Evolutionary conservation across 2,113 vertebrate genomes (phyloP), one percentile per base, ranked within the genome.

Genomic region (Grantiella picta): DNA sequence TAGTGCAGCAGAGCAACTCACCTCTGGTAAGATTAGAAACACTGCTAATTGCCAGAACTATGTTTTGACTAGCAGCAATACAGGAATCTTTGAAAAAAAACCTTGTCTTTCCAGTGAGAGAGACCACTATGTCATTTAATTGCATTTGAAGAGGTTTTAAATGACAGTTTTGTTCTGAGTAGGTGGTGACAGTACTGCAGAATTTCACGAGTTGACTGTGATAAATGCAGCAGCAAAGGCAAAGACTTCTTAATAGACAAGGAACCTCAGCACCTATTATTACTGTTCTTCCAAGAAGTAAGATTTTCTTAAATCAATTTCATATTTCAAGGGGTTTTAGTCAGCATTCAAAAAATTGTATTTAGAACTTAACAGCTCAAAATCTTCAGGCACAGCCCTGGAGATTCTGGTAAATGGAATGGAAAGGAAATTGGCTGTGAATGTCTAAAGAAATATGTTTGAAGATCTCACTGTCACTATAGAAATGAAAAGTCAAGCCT

Each of bases 341-440:
- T 57, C n/a, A 95, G 35, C 44, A 56, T 93, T 94, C 27, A 42
- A 70, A 94, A 79, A 90, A 59, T 5, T 28, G 4, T n/a, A 71
- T 77, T 90, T 83, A 85, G 49, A 85, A 82, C 1, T 5, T 65
- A 79, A 35, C 31, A 44, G 73, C 72, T 70, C 24, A 85, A 93
- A 90, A 91, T 66, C 76, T 61, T 92, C 47, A 83, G 87, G 81
- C 12, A 56, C 40, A 56, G 56, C 47, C 60, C 40, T 63, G 56
- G 33, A 73, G 56, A 93, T 78, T 75, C 38, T 36, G 5, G 31
- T 77, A 81, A 85, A 73, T 86, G 50, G 63, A 81, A 94, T 45
- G 71, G 65, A 93, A 95, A 90, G 71, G 65, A 93, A 95, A 90
- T 59, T 69, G 56, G 15, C 60, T 88, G 36, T 53, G 86, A 90